phyloP scores from a whole-genome alignment of 2,888 invertebrate species.

The Meteorus cinctellus region DNA sequence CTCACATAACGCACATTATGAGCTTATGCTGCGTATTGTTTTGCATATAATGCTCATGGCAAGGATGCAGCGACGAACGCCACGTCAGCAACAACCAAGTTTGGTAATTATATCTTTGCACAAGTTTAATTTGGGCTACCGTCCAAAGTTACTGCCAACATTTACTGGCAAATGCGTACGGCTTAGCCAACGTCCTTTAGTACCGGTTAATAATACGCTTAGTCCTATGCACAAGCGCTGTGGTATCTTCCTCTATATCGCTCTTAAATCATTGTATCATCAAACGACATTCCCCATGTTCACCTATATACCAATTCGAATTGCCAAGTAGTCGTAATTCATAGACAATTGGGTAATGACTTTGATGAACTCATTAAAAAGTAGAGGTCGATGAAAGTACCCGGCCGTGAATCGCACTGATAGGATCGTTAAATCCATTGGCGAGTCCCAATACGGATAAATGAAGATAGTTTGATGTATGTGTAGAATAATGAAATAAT shows the following conservation, averaged over 20 bases:
- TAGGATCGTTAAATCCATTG: not conserved
- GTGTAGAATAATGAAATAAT: not conserved
- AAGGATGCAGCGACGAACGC: constrained; percentile 45
- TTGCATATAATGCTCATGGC: constrained; percentile 16
- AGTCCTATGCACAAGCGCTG: not conserved
- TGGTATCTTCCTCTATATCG: not conserved
- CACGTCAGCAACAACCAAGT: constrained; percentile 54
- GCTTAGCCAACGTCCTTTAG: constrained; percentile 34
- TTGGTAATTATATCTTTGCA: constrained; percentile 60
- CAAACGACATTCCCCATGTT: not conserved
- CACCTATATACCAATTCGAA: not conserved
- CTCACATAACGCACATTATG: not conserved
- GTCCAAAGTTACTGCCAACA: constrained; percentile 55
- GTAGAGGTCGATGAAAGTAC: not conserved
- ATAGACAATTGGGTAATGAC: not conserved
- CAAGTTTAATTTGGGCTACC: constrained; percentile 56
- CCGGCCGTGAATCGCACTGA: not conserved
- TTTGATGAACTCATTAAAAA: constrained; percentile 27
- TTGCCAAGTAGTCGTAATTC: not conserved
- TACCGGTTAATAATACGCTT: constrained; percentile 43
- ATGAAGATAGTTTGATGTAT: not conserved
- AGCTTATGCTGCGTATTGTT: constrained; percentile 10
- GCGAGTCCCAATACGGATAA: not conserved
- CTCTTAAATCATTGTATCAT: constrained; percentile 24
- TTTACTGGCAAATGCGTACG: constrained; percentile 5